Evolutionary conservation across 2,113 vertebrate species (phyloP), one percentile per base, ranked within the genome.

Genomic region (Solenodon paradoxus): DNA sequence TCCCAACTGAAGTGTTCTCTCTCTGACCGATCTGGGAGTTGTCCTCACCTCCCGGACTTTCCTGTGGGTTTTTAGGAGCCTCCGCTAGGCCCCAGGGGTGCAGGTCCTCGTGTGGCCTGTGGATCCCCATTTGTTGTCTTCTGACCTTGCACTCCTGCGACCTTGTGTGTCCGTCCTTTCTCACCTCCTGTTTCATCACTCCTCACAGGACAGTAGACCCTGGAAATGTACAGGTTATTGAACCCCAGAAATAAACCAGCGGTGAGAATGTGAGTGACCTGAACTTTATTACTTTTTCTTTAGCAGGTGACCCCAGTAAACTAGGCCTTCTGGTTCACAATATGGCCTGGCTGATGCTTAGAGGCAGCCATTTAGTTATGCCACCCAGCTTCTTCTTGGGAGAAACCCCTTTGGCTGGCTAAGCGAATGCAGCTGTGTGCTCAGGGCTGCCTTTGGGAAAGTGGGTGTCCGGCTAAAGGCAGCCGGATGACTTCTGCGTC

Each of bases 371-470:
- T 16, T 71, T 57, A 47, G 9, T 32, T 15, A 13, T 13, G 38
- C 9, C 10, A 13, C 38, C 1, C 5, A 64, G 61, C 55, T 4
- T 47, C 40, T 38, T 40, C 9, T 38, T 26, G 68, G 49, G 63
- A 47, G 45, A 72, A 94, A 51, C 32, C 47, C 38, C 64, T 87
- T 71, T 83, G 79, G 80, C 51, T 12, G 30, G 66, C 55, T 53
- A 22, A 51, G 16, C 28, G 16, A 28, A 63, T 12, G 20, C 22
- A 53, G 53, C 45, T 7, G 0, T 15, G 57, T 57, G 47, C 24
- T 88, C 20, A 1, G 40, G 19, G 15, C 64, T 47, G 38, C 9
- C 59, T 28, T 68, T 10, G 42, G 66, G 40, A 57, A 77, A 95
- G 32, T 47, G 40, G 15, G 3, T 55, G 85, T 83, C 74, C 0